Evolutionary conservation across 1,140 invertebrate genomes (phyloP).

Genomic region (Gryon sp.): DNA sequence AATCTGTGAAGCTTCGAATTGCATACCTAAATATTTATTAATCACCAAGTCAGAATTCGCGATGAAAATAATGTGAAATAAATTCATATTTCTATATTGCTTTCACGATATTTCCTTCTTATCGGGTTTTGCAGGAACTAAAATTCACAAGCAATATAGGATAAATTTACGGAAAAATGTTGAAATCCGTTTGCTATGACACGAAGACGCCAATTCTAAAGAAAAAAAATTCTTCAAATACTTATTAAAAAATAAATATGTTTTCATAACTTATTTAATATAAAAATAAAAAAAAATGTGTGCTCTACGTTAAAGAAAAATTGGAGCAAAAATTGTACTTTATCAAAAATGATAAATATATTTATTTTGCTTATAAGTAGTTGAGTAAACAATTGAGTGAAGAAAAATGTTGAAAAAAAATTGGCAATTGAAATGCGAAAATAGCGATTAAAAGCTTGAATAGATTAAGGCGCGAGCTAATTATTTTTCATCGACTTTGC

Average conservation of each 20-base stretch:
- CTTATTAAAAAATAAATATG: neutral
- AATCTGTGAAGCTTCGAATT: neutral
- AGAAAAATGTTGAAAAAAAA: too few species aligned
- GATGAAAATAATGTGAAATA: constrained; percentile 43
- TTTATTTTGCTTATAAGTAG: too few species aligned
- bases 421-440: neutral
- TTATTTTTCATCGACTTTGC: constrained; percentile 31
- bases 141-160: constrained; percentile 40
- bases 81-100: constrained; percentile 45
- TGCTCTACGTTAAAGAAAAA: too few species aligned
- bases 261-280: too few species aligned
- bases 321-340: too few species aligned
- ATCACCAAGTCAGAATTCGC: neutral
- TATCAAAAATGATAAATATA: too few species aligned
- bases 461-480: constrained; percentile 5
- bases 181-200: constrained; percentile 27
- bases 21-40: constrained; percentile 33
- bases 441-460: neutral
- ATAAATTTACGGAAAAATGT: constrained; percentile 32
- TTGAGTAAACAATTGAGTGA: too few species aligned
- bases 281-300: too few species aligned
- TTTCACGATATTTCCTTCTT: constrained; percentile 40
- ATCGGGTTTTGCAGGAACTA: constrained; percentile 19
- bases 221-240: constrained; percentile 13
- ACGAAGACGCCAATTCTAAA: constrained; percentile 2